Conservation (phyloP, 1,140 invertebrate species). For the Magallana ariakensis region DNA sequence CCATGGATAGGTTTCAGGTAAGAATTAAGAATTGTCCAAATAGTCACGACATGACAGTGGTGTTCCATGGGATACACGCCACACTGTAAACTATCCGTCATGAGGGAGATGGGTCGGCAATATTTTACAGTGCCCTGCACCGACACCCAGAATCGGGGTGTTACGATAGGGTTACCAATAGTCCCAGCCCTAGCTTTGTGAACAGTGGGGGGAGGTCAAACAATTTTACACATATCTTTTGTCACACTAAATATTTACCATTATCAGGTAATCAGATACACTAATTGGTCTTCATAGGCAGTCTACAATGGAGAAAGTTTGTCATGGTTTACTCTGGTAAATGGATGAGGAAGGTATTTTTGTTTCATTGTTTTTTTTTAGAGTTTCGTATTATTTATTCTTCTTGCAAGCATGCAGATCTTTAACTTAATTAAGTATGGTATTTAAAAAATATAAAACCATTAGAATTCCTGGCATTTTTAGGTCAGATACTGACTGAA, state of each 20-base stretch:
- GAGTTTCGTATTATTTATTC: too few species aligned
- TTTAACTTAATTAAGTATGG: neutral
- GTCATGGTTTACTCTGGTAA: neutral
- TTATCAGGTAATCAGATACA: slow-evolving; percentile 26
- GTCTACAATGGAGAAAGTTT: slow-evolving; percentile 23
- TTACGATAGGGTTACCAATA: slow-evolving; percentile 12
- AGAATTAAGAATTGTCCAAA: neutral
- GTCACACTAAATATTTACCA: slow-evolving; percentile 34
- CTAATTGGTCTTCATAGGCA: slow-evolving; percentile 9
- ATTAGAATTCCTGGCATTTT: neutral
- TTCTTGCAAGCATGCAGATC: neutral
- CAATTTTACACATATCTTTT: slow-evolving; percentile 35
- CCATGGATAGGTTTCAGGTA: neutral
- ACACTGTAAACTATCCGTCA: neutral
- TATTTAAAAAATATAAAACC: neutral
- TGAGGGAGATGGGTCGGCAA: neutral
- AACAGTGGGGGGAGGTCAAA: slow-evolving; percentile 22
- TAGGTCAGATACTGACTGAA: neutral
- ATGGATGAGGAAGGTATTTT: slow-evolving; percentile 8
- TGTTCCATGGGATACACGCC: neutral
- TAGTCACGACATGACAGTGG: slow-evolving; percentile 1
- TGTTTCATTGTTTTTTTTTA: neutral
- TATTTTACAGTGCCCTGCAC: neutral
- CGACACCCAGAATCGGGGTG: neutral
- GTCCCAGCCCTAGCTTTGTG: slow-evolving; percentile 23